Evolutionary conservation across 2,888 invertebrate genomes (phyloP), one percentile per base, ranked within the genome.

Genomic region (Eupelmus urozonus): DNA sequence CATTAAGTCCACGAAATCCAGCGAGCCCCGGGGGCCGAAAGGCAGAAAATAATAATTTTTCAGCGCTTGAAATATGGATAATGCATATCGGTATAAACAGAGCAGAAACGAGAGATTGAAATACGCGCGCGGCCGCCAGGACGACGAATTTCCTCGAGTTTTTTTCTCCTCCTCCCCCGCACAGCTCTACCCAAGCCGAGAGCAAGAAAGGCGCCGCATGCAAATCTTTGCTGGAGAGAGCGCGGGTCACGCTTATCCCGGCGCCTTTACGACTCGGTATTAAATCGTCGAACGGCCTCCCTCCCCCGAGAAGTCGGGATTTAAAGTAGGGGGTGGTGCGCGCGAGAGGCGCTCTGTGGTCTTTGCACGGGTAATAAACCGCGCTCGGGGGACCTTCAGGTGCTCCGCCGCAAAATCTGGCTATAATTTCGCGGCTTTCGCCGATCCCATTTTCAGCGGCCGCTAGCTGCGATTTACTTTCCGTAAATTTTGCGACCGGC

Each of bases 371-470:
- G 71, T 76, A 71, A 76, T 76, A 76, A 76, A 76, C 45, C 59
- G 34, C 4, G 53, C 29, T 51, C 2, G 20, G 27, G 53, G 49
- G 55, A 62, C 55, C 70, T 77, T 77, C 42, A 59, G 29, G 60
- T 25, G 51, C 55, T 45, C 45, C 18, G 27, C 67, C 20, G 45
- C 77, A 55, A 72, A 77, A 77, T 77, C 77, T 77, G 72, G 72
- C 77, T 72, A 77, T 77, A 77, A 77, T 77, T 77, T 72, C 72
- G 72, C 55, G 72, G 77, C 77, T 77, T 77, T 77, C 66, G 51
- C 59, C 62, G 53, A 67, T 77, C 77, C 65, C 29, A 49, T 62
- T 77, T 72, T 53, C 71, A 40, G 23, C 65, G 29, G 49, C 25
- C 45, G 9, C 34, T 23, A 18, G 27, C 45, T 42, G 51, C 57